Conservation (phyloP, 2,888 invertebrate genomes). For the Coelopa pilipes region DNA sequence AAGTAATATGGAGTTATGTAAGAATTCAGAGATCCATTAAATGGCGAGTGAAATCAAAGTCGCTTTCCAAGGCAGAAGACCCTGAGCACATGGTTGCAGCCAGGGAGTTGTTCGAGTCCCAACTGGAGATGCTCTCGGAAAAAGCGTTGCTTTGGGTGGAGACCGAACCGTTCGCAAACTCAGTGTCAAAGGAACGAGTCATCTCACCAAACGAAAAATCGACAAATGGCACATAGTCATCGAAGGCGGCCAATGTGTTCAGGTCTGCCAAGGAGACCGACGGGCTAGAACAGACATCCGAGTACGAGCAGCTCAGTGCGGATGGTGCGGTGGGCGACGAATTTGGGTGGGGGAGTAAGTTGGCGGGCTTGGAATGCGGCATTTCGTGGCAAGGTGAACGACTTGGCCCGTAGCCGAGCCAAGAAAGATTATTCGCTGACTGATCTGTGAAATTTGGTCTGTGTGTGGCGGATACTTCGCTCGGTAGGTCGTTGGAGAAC, state of each 20-base stretch:
- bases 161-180: background rate
- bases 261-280: background rate
- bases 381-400: no score
- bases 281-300: background rate
- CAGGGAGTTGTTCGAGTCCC: constrained; percentile 6
- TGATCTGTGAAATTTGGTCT: background rate
- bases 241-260: background rate
- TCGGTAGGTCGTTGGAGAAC: background rate
- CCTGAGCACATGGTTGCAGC: background rate
- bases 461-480: no score
- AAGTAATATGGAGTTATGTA: background rate
- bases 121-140: background rate
- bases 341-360: no score
- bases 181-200: background rate
- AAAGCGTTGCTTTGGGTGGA: constrained; percentile 46
- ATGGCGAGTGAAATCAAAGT: constrained; percentile 22
- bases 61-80: background rate
- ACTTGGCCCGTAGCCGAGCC: no score
- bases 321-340: no score
- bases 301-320: no score
- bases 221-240: constrained; percentile 8
- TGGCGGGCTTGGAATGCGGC: no score
- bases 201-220: constrained; percentile 1
- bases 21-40: constrained; percentile 8
- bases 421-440: background rate